Conservation (phyloP, 1,140 invertebrate genomes). For the Stegodyphus dumicola region DNA sequence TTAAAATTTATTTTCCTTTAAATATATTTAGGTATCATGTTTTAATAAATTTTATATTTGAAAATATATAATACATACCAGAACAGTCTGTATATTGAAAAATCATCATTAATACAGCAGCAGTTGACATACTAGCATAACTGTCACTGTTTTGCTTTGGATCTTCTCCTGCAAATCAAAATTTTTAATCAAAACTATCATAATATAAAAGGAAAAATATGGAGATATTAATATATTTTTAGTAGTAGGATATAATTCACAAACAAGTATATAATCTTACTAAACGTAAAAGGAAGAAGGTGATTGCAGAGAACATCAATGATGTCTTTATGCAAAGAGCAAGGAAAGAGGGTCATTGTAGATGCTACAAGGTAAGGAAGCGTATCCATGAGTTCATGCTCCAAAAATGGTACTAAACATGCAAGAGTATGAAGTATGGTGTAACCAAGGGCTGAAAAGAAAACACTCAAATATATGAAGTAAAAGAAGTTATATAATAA, state of each 20-base stretch:
- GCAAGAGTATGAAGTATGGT: constrained; percentile 89
- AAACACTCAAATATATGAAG: not conserved
- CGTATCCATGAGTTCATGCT: constrained; percentile 94
- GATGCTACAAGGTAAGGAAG: constrained; percentile 94
- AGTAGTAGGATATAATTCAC: not conserved
- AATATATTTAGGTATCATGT: no score
- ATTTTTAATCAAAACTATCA: not conserved
- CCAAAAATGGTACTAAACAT: constrained; percentile 94
- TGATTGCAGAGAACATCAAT: constrained; percentile 96
- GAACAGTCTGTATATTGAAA: constrained; percentile 95
- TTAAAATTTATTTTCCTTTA: no score
- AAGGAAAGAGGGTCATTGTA: constrained; percentile 90
- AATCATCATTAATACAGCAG: constrained; percentile 96
- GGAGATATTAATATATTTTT: no score
- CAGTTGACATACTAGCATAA: constrained; percentile 88
- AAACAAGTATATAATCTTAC: constrained; percentile 73
- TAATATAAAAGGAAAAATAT: no score
- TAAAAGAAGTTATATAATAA: not conserved
- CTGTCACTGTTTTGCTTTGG: constrained; percentile 74
- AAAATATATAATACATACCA: constrained; percentile 71
- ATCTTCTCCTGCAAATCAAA: constrained; percentile 21
- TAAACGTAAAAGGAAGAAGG: constrained; percentile 95
- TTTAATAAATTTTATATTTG: not conserved
- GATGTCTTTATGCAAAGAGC: constrained; percentile 91
- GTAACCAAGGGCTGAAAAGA: constrained; percentile 84